These are phyloP conservation scores for Mesorhabditis belari DNA, from an alignment of 2,888 invertebrate genomes.

Conservation along the genomic window DNA sequence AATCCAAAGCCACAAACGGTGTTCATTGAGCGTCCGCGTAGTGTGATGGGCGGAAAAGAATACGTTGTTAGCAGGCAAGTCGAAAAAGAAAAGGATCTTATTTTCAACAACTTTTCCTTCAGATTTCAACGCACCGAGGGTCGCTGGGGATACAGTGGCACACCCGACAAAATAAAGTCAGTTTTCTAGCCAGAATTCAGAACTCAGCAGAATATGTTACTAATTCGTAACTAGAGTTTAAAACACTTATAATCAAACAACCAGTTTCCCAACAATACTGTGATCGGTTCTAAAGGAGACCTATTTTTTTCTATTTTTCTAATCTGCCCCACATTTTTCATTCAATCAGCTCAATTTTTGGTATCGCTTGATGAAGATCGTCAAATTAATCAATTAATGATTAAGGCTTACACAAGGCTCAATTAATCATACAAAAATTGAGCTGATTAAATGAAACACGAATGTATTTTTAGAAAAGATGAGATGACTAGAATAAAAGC, in stretches of 20 bases:
- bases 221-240: no score
- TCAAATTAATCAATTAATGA: no score
- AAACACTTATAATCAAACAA: no score
- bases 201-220: no score
- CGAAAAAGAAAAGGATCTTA: neutral
- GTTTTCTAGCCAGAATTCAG: no score
- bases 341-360: no score
- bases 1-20: conserved; percentile 71
- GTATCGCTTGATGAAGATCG: neutral
- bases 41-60: conserved; percentile 19
- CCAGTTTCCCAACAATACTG: neutral
- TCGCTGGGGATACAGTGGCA: conserved; percentile 77
- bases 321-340: neutral
- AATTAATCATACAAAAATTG: no score
- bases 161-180: conserved; percentile 71
- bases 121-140: conserved; percentile 66
- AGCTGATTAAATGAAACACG: no score
- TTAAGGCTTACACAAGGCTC: neutral
- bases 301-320: neutral
- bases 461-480: neutral
- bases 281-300: neutral
- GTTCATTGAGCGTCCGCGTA: conserved; percentile 55
- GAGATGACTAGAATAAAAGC: neutral
- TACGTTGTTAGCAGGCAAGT: conserved; percentile 9
- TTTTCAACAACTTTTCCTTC: neutral